Evolutionary conservation across 2,888 invertebrate genomes (phyloP).

Genomic region (Deladenus siricidicola): DNA sequence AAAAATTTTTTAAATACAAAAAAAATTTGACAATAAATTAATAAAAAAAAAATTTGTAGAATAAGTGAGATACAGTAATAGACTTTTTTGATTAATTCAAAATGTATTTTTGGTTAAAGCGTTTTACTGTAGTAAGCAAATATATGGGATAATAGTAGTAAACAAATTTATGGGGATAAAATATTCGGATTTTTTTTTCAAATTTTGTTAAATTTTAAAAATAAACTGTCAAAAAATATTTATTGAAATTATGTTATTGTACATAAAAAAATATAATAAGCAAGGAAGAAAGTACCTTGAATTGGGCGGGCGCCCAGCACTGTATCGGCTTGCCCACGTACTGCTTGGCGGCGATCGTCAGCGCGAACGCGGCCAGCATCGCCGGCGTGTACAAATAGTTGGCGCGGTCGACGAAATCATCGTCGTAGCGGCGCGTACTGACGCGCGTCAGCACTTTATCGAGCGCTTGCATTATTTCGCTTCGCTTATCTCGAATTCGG

Average conservation of each 20-base stretch:
- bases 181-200: no score
- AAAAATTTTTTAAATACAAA: no score
- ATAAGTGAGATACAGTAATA: no score
- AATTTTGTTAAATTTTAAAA: background rate
- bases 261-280: no score
- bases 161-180: no score
- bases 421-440: constrained; percentile 10
- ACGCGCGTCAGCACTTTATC: background rate
- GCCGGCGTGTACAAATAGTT: constrained; percentile 56
- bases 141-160: no score
- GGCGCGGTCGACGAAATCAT: constrained; percentile 28
- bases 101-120: no score
- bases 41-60: no score
- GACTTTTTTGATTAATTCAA: no score
- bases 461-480: background rate
- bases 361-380: constrained; percentile 55
- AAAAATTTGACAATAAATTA: no score
- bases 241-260: background rate
- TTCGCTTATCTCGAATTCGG: no score
- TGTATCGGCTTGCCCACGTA: constrained; percentile 56
- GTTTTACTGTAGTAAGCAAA: no score
- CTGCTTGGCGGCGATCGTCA: constrained; percentile 56
- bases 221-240: background rate
- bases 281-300: constrained; percentile 19
- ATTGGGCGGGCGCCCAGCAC: constrained; percentile 33